Evolutionary conservation across 2,797 vertebrate genomes (phyloP), one percentile per base, ranked within the genome.

Genomic region (Calcarius lapponicus): DNA sequence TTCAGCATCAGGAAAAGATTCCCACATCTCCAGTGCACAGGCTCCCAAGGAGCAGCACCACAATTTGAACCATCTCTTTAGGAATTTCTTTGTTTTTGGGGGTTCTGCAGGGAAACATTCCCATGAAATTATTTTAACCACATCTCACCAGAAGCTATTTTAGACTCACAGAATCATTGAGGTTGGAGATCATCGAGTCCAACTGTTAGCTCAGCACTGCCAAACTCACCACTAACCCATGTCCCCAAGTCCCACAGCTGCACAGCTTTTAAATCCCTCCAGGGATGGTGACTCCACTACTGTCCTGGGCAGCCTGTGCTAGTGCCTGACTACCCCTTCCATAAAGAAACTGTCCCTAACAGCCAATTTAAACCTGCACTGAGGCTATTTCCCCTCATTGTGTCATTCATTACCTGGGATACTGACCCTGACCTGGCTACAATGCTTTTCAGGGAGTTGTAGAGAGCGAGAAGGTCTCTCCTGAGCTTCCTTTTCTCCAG

Each of bases 401-500:
- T 25, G 8, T 28, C 22, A 2, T 28, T 54, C 34, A 32, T 61
- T 48, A 7, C 25, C 9, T 43, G 28, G 34, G 57, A 75, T 13
- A 57, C 5, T 6, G 2, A 48, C 22, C 14, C 24, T 4, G 28
- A 24, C 32, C 51, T 57, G 8, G 3, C 51, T 34, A 7, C 42
- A 28, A 1, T 11, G n/a, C 71, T 47, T 65, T 20, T 48, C 45
- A 73, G 32, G 21, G 9, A 42, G 29, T 1, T 31, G 9, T 4
- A 65, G 50, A 51, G 43, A 25, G 22, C 0, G 0, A 71, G 17
- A 1, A 48, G 40, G 45, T 54, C 56, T 36, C 19, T 42, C 83
- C 29, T 51, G 26, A 88, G 56, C 24, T 40, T 45, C 56, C 32
- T 61, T 1, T 51, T 47, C 71, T 78, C 71, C 51, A 81, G 42